A percentile compares a stretch with the other conserved stretches of the same genome.
Conservation (phyloP, 2,888 invertebrate species). For the Eupelmus urozonus region DNA sequence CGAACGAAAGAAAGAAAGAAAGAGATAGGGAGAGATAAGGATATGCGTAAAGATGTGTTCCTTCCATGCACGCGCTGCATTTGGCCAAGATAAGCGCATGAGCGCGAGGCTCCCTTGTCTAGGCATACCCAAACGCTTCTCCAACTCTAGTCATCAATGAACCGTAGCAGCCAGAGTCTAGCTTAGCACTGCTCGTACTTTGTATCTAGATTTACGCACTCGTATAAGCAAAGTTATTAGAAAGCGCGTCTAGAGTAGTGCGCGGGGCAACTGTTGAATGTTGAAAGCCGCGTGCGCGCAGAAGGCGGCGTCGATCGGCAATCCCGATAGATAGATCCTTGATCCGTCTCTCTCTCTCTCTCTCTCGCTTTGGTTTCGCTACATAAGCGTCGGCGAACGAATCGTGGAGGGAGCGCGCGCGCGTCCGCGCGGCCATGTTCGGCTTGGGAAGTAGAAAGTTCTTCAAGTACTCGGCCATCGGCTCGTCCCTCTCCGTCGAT, state of each 20-base stretch:
- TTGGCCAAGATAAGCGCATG: too few species aligned
- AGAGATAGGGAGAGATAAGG: constrained; percentile 1
- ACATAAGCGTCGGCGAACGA: constrained; percentile 23
- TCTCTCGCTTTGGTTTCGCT: constrained; percentile 55
- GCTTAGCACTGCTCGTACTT: not conserved
- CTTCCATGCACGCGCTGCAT: too few species aligned
- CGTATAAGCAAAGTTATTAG: not conserved
- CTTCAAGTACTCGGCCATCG: constrained; percentile 75
- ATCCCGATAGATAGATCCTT: not conserved
- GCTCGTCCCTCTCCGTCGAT: constrained; percentile 81
- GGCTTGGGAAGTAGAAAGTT: constrained; percentile 71
- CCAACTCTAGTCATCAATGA: too few species aligned
- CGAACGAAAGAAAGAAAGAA: not conserved
- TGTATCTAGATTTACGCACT: too few species aligned
- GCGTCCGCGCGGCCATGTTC: constrained; percentile 64
- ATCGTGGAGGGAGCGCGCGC: too few species aligned
- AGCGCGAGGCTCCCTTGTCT: too few species aligned
- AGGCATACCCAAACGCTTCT: too few species aligned
- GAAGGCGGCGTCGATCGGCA: not conserved
- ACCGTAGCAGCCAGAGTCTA: not conserved
- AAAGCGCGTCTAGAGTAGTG: not conserved
- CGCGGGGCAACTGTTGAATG: not conserved
- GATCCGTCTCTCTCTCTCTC: constrained; percentile 44
- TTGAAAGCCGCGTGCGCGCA: too few species aligned
- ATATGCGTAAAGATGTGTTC: too few species aligned